phyloP scores from a whole-genome alignment of 1,140 invertebrate species.

The Cotesia glomerata region DNA sequence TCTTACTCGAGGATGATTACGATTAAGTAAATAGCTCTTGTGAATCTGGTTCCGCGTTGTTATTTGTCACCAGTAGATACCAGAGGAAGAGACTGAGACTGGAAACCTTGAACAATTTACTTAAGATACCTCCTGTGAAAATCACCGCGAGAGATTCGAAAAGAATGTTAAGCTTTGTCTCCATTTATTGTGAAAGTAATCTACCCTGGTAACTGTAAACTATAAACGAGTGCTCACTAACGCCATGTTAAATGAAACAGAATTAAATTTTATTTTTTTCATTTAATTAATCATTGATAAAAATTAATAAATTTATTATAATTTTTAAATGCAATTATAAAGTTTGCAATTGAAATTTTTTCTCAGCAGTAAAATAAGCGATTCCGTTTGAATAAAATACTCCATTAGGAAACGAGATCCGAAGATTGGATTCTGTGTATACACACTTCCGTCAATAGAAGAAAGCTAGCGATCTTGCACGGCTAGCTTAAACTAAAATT shows the following conservation, averaged over 20 bases:
- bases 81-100: background rate
- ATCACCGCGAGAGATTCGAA: background rate
- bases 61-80: constrained; percentile 14
- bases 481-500: background rate
- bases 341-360: constrained; percentile 6
- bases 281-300: no score
- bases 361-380: background rate
- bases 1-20: constrained; percentile 23
- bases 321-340: constrained; percentile 6
- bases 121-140: constrained; percentile 11
- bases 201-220: no score
- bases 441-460: background rate
- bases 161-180: background rate
- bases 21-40: constrained; percentile 25
- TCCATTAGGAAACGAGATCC: background rate
- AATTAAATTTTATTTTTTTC: no score
- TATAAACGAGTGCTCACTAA: no score
- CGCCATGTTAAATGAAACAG: no score
- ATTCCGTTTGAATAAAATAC: constrained; percentile 9
- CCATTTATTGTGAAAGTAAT: no score
- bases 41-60: constrained; percentile 9
- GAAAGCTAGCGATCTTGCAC: background rate
- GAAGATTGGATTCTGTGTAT: background rate
- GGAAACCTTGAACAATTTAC: constrained; percentile 11
- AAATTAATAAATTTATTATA: background rate